Base-by-base conservation (phyloP, 2,113 vertebrate species). In the Nothobranchius kuhntae region DNA sequence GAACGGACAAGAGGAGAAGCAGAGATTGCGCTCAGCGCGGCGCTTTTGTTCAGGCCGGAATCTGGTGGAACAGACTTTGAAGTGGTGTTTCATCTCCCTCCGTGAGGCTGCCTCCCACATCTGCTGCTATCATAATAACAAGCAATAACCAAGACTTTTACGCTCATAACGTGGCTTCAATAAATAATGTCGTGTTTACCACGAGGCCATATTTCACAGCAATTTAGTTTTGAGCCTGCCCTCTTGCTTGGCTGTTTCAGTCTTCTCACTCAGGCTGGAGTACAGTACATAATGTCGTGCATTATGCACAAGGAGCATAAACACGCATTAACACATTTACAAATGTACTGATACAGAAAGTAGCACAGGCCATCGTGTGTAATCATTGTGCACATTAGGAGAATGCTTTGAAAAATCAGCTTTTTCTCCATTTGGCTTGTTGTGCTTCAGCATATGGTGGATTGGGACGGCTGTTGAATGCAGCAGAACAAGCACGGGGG, bases 181-280 rank as follows among this genome's bases (percentile, higher is more conserved):
- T 87, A 86, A 89, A 87, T 87, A 81, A 86, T 67, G 78, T 80
- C 81, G 68, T 87, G 80, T 89, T 89, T 90, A 84, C 81, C 69
- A 65, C 68, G 82, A 77, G 78, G 65, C 77, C 47, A 54, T 83
- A 84, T 86, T 89, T 90, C 79, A 82, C 81, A 76, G 82, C 86
- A 78, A 70, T 90, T 82, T 89, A 72, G 75, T 74, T 73, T 50
- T 66, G 51, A 78, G 71, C 75, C 54, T 76, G 72, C 65, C 48
- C 54, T 61, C 68, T 54, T 68, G 65, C 69, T 78, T 55, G 2
- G 0, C 30, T 72, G 3, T 67, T 54, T 53, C 44, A 36, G 63
- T 76, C 55, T 77, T 42, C 55, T 75, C 38, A 7, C 38, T 40
- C 60, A 14, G 62, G 47, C 47, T 26, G 60, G 54, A 61, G 73